Conservation (phyloP, 2,113 vertebrate genomes). For the Thalassarche chlororhynchos region DNA sequence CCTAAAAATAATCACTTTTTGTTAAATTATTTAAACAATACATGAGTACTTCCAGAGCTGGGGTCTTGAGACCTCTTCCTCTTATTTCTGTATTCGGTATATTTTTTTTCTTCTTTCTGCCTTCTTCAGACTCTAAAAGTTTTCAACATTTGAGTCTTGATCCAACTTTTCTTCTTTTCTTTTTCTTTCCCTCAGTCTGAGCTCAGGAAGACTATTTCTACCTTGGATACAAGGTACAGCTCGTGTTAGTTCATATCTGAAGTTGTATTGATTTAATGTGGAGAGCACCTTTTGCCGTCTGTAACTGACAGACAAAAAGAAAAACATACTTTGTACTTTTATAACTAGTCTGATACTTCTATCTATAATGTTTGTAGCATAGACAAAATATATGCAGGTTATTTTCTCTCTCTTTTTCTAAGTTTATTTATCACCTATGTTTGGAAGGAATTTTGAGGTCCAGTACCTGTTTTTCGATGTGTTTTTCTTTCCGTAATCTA, state of each 20-base stretch:
- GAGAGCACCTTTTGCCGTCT: background rate
- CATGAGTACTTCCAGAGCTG: background rate
- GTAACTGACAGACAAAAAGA: background rate
- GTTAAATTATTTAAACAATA: background rate
- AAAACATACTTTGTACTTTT: background rate
- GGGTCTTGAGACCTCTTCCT: background rate
- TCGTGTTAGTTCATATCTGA: background rate
- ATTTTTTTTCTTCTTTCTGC: background rate
- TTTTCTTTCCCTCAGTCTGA: background rate
- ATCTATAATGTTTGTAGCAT: background rate
- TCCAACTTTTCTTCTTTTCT: background rate
- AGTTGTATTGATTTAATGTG: background rate
- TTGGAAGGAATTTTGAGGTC: background rate
- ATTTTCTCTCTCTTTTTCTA: background rate
- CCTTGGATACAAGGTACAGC: background rate
- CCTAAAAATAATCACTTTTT: background rate
- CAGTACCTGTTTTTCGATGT: background rate
- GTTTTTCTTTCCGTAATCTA: background rate
- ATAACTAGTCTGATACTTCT: background rate
- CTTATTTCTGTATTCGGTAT: background rate
- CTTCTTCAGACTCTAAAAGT: background rate
- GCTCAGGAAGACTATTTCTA: background rate
- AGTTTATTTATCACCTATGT: background rate
- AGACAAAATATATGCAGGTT: background rate
- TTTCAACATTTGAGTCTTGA: background rate